A percentile compares a stretch with the other conserved stretches of the same genome.
These are phyloP conservation scores for Schizotus pectinicornis DNA, from an alignment of 2,888 invertebrate species.

Conservation along the genomic window DNA sequence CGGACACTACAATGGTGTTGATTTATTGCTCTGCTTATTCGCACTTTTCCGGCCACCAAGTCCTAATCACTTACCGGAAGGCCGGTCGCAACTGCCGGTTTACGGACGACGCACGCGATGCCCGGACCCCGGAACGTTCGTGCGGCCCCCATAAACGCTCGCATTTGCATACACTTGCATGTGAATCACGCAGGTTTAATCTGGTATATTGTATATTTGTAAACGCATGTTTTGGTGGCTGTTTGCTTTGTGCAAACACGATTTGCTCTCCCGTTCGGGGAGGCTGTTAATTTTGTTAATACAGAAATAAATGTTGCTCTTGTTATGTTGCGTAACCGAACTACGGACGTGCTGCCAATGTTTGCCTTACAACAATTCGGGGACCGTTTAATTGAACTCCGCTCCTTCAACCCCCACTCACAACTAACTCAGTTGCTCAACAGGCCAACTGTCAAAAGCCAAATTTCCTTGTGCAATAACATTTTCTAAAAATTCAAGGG, in stretches of 20 bases:
- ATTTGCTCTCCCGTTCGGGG: constrained; percentile 5
- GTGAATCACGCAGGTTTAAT: constrained; percentile 27
- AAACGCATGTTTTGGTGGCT: constrained; percentile 18
- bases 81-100: constrained; percentile 12
- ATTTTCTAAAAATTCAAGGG: too few species aligned
- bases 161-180: constrained; percentile 28
- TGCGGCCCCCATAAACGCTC: constrained; percentile 5
- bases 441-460: too few species aligned
- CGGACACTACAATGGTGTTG: constrained; percentile 36
- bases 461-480: too few species aligned
- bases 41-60: constrained; percentile 43
- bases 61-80: constrained; percentile 39
- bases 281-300: constrained; percentile 22
- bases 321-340: too few species aligned
- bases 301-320: constrained; percentile 11
- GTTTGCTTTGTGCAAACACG: constrained; percentile 18
- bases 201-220: constrained; percentile 25
- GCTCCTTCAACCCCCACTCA: too few species aligned
- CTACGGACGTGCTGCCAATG: too few species aligned
- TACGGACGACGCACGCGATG: constrained; percentile 22
- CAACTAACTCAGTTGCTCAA: too few species aligned
- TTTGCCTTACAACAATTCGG: too few species aligned
- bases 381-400: too few species aligned
- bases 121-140: constrained; percentile 11
- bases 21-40: constrained; percentile 45